Base-by-base conservation (phyloP, 2,797 vertebrate genomes). In the Poecilia wingei region DNA sequence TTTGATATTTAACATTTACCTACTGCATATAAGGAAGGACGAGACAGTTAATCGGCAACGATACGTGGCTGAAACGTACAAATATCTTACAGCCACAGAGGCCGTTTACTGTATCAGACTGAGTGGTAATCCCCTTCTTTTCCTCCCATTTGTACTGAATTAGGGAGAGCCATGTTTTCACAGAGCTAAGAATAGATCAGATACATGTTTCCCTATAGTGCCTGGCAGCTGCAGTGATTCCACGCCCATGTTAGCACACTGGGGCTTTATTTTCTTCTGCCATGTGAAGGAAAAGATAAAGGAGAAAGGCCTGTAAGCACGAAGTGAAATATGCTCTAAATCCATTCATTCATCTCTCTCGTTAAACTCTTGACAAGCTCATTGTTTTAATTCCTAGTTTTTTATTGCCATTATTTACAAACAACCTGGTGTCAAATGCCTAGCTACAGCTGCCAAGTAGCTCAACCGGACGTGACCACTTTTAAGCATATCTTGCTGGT, bases 141-240 rank as follows among this genome's bases (percentile, higher is more conserved):
- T 82, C 72, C 77, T 74, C 46, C 57, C 46, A 8, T 84, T 86
- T 76, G 45, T 14, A 79, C 80, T 47, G 83, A 87, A 84, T 84
- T 81, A 69, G 79, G 72, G 55, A 77, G 55, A 73, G 88, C 80
- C 84, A 64, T 91, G 89, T 89, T 89, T 88, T 88, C 89, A 92
- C 77, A 64, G 33, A 74, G 82, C 91, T 93, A 94, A 91, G 88
- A 94, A 95, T 94, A 94, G 92, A 86, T 85, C 74, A 74, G 84
- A 83, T 86, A 88, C 86, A 89, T 82, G 85, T 84, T 79, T 89
- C 53, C 79, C 82, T 86, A 80, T 79, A 84, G 76, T 90, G 82
- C 71, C 74, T 80, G 79, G 82, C 87, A 91, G 90, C 89, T 91
- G 87, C 77, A 87, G 84, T 74, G 74, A 76, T 43, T 90, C 86